Base-by-base conservation (phyloP, 2,888 invertebrate species). In the Stratiomys singularior region DNA sequence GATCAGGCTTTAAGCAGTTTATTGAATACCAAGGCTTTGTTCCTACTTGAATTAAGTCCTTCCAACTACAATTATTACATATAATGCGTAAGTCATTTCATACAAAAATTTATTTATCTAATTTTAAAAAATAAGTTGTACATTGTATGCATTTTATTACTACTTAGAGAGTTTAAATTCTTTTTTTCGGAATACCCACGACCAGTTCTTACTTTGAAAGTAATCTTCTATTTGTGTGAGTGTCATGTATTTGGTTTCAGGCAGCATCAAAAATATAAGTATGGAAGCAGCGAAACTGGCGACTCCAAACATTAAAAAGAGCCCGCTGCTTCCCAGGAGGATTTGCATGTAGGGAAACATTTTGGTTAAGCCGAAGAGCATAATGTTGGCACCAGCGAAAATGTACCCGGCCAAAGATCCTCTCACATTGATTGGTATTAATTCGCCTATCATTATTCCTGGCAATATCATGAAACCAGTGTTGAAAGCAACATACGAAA, bases 141-240 rank as follows among this genome's bases (percentile, higher is more conserved):
- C n/a, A n/a, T n/a, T n/a, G n/a, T n/a, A n/a, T n/a, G n/a, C n/a
- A n/a, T n/a, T n/a, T 3, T 9, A 9, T 9, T 37, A 37, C 9
- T 3, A 37, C 9, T 37, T 37, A 37, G 37, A 37, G 3, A 9
- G 37, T 37, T 37, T 37, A 9, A 37, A 37, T 9, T 3, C 3
- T 9, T 37, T 37, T 5, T 37, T 3, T 37, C 37, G 37, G 9
- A 37, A 37, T 9, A 37, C 37, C 92, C 92, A 93, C 77, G 92
- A 82, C 83, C 91, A 88, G 83, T 91, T 92, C 47, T 90, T 86
- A 81, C 91, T 91, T 82, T 91, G 89, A 83, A 94, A 94, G 85
- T 94, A 94, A 86, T 94, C 92, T 86, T 94, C 94, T 81, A 94
- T 94, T 85, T 94, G 91, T 76, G 91, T 88, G 58, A 94, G 86